Base-by-base conservation (phyloP, 2,113 vertebrate species). In the Trichechus manatus region DNA sequence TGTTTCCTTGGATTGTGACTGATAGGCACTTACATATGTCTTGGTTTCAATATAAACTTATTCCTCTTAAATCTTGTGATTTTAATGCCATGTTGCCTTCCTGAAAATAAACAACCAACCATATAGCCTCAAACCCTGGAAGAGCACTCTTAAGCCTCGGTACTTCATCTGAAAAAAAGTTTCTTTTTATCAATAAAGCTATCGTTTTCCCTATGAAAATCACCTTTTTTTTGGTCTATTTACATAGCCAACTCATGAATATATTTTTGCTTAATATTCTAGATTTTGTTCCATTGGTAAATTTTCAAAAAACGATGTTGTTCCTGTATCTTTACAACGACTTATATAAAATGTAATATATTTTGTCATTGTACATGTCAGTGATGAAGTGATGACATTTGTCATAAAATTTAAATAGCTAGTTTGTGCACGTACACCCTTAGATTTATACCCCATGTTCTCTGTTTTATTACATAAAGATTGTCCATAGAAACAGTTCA, bases 231-330 rank as follows among this genome's bases (percentile, higher is more conserved):
- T 85, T 77, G 74, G 47, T 47, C 59, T 68, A 72, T 86, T 74
- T 27, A 39, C 42, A 20, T 13, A 19, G 8, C 20, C 23, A 44
- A 39, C 27, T 31, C 10, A 47, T 33, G 53, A 11, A 20, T 14
- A 64, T 2, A 81, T 25, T 88, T 85, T 82, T 82, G 27, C 31
- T 85, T 91, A 29, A 29, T 44, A 15, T 59, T 90, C 59, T 90
- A 44, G 20, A 53, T 36, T 74, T 63, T 39, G 23, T 68, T 22
- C n/a, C 10, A 50, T 4, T 25, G 33, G 33, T 25, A 44, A 94
- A 17, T 80, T 66, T 33, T 47, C 56, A 1, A 33, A 84, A 87
- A 59, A 87, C 70, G 33, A 39, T 74, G 70, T 36, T 50, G 64
- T 39, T 87, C 22, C 20, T 56, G 19, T 8, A 44, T 29, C 11